Percentiles rank a stretch among this genome's conserved stretches.
These are phyloP conservation scores for Flexamia atlantica DNA, from an alignment of 2,888 invertebrate species.

Conservation along the genomic window DNA sequence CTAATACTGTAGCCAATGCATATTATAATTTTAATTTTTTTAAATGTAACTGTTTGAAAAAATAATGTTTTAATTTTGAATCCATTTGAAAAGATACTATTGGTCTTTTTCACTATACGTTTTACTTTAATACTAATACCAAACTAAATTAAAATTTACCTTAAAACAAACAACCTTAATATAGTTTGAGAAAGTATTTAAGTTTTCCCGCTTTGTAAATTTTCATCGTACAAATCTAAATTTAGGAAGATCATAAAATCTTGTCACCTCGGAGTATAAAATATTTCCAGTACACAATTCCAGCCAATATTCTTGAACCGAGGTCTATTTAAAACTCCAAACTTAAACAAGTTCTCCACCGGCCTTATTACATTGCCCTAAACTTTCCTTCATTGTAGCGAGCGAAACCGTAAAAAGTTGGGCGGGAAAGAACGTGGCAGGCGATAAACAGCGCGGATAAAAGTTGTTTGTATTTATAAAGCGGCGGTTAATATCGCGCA, in stretches of 20 bases:
- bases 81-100: too few relatives aligned
- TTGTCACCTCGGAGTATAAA: slow-evolving; percentile 23
- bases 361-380: slow-evolving; percentile 30
- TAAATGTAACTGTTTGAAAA: too few relatives aligned
- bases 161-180: too few relatives aligned
- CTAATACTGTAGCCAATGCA: too few relatives aligned
- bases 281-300: slow-evolving; percentile 22
- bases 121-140: too few relatives aligned
- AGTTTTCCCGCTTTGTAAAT: too few relatives aligned
- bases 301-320: slow-evolving; percentile 33
- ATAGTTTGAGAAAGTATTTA: too few relatives aligned
- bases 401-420: slow-evolving; percentile 52
- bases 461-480: slow-evolving; percentile 59
- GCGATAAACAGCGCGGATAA: slow-evolving; percentile 39
- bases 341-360: slow-evolving; percentile 49
- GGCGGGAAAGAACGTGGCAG: slow-evolving; percentile 39
- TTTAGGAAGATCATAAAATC: slow-evolving; percentile 18
- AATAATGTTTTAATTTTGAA: too few relatives aligned
- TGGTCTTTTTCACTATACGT: too few relatives aligned
- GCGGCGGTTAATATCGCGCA: slow-evolving; percentile 49
- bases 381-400: slow-evolving; percentile 53
- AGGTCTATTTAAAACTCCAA: slow-evolving; percentile 38
- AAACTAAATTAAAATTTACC: too few relatives aligned
- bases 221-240: neutral
- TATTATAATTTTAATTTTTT: too few relatives aligned